These are phyloP conservation scores for Melipona bicolor DNA, from an alignment of 2,888 invertebrate genomes.

Conservation along the genomic window DNA sequence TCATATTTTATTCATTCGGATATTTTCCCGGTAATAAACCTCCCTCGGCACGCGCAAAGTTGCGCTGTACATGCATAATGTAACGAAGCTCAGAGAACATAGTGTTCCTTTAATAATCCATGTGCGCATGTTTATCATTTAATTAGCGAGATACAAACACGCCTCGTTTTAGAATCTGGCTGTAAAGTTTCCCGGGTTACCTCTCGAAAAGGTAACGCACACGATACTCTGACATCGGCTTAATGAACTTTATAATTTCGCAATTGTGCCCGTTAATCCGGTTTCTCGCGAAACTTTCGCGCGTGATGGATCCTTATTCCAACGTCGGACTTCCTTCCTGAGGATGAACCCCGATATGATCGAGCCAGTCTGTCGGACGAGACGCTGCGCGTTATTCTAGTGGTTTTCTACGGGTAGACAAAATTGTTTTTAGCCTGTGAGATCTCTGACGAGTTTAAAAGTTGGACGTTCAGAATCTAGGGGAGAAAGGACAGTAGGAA, in stretches of 20 bases:
- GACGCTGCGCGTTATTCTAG: neutral
- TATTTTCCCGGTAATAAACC: neutral
- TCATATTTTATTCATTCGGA: neutral
- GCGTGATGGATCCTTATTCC: conserved; percentile 8
- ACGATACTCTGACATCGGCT: conserved; percentile 17
- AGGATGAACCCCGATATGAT: neutral
- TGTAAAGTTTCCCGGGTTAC: conserved; percentile 14
- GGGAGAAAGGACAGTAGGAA: neutral
- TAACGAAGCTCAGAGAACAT: neutral
- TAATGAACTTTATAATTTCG: conserved; percentile 45
- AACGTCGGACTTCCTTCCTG: neutral
- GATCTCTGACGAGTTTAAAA: neutral
- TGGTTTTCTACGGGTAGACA: no score
- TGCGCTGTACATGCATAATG: neutral
- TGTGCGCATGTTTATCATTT: conserved; percentile 39
- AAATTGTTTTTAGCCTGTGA: neutral
- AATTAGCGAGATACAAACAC: conserved; percentile 45
- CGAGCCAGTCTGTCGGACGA: neutral
- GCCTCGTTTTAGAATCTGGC: conserved; percentile 10
- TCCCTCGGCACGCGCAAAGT: neutral
- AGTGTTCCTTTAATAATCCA: conserved; percentile 11
- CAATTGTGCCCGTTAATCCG: conserved; percentile 31
- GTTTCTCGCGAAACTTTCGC: neutral
- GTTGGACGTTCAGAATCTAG: neutral
- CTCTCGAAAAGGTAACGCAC: conserved; percentile 19